A percentile compares a stretch with the other conserved stretches of the same genome.
Conservation (phyloP, 2,113 vertebrate genomes). For the Dipodomys ordii region DNA sequence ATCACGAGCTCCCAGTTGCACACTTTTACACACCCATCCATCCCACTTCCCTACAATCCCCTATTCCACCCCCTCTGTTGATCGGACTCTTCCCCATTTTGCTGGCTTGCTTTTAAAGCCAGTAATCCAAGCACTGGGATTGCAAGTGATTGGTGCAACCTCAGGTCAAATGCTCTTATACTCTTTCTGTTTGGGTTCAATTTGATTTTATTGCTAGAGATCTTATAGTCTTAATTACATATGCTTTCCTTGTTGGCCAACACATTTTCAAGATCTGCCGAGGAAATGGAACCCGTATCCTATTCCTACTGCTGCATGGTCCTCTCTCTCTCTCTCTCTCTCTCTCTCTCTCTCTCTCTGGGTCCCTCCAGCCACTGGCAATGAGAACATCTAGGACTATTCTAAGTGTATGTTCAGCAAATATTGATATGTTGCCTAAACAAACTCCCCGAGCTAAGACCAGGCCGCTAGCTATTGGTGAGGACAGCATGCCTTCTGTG, state of each 20-base stretch:
- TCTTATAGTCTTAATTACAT: neutral
- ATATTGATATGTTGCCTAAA: slow-evolving; percentile 39
- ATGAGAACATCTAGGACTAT: slow-evolving; percentile 31
- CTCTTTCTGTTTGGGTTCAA: neutral
- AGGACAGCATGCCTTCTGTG: neutral
- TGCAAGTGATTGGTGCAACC: neutral
- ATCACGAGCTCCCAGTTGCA: neutral
- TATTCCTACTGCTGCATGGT: neutral
- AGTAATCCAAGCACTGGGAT: neutral
- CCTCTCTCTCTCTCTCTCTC: too few relatives aligned
- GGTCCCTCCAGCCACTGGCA: neutral
- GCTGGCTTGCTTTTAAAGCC: neutral
- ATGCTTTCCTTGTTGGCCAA: neutral
- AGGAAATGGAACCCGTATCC: neutral
- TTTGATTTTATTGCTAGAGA: neutral
- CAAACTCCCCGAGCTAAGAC: neutral
- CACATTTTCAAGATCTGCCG: neutral
- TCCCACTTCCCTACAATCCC: neutral
- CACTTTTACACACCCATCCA: neutral
- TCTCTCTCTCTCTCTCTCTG: neutral
- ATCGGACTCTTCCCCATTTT: neutral
- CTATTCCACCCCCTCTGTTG: neutral
- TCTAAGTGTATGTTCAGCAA: slow-evolving; percentile 7
- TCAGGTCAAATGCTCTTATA: neutral
- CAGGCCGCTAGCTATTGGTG: neutral